These are phyloP conservation scores for Ellobius talpinus DNA, from an alignment of 2,113 vertebrate species.

Conservation along the genomic window DNA sequence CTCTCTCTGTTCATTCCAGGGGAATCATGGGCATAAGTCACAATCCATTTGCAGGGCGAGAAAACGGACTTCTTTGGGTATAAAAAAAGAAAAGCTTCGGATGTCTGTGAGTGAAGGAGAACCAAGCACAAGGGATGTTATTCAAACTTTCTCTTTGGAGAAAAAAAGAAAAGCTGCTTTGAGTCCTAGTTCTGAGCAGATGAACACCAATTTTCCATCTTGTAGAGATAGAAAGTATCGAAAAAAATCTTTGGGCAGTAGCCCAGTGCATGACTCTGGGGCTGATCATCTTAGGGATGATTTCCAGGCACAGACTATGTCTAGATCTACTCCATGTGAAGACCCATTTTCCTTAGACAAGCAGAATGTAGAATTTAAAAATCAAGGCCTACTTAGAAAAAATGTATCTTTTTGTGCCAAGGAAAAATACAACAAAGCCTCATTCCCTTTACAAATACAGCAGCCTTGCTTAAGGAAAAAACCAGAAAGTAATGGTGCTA, in stretches of 20 bases:
- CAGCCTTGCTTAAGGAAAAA: slow-evolving; percentile 37
- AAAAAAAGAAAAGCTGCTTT: slow-evolving; percentile 63
- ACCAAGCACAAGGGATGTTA: not conserved
- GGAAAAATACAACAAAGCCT: slow-evolving; percentile 58
- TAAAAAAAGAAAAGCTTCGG: slow-evolving; percentile 63
- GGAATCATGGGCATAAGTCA: slow-evolving; percentile 17
- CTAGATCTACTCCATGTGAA: slow-evolving; percentile 44
- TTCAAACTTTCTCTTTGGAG: slow-evolving; percentile 62
- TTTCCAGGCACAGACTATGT: not conserved
- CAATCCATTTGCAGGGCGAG: slow-evolving; percentile 56
- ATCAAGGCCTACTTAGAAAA: slow-evolving; percentile 47
- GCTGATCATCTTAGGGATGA: not conserved
- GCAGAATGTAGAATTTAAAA: slow-evolving; percentile 67
- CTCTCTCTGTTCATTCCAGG: slow-evolving; percentile 64
- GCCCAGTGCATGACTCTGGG: slow-evolving; percentile 57
- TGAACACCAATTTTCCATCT: slow-evolving; percentile 49
- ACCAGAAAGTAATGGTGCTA: slow-evolving; percentile 18
- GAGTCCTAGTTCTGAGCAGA: slow-evolving; percentile 60
- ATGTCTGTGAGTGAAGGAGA: slow-evolving; percentile 60
- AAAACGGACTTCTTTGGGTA: slow-evolving; percentile 69
- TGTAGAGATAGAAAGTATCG: slow-evolving; percentile 56
- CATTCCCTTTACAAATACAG: slow-evolving; percentile 39
- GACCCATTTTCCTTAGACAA: slow-evolving; percentile 47
- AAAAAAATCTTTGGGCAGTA: slow-evolving; percentile 60
- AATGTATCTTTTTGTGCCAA: slow-evolving; percentile 34